A percentile compares a stretch with the other conserved stretches of the same genome.
Conservation (phyloP, 35 echinoderm and acorn worm genomes). For the Acanthaster planci region DNA sequence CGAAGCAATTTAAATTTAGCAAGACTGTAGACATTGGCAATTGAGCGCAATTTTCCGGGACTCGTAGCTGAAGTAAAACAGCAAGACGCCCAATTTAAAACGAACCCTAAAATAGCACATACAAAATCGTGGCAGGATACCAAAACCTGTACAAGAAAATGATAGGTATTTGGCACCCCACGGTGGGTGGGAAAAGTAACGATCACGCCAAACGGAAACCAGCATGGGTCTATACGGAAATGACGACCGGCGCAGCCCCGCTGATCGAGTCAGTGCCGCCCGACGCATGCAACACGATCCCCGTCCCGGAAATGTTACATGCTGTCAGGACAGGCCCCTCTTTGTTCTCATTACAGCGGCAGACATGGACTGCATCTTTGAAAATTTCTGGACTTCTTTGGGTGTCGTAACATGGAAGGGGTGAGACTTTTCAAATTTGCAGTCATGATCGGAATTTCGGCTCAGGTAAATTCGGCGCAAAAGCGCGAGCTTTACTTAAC, state of each 20-base stretch:
- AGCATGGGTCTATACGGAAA: neutral
- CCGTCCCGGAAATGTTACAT: conserved; percentile 18
- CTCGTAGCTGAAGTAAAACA: no score
- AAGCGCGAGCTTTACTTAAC: no score
- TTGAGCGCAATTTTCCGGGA: no score
- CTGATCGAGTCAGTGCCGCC: neutral
- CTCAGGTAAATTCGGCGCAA: no score
- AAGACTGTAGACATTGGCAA: no score
- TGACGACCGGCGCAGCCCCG: neutral
- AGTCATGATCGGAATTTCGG: no score
- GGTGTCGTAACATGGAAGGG: neutral
- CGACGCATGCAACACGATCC: neutral
- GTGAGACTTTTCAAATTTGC: neutral
- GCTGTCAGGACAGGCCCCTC: neutral
- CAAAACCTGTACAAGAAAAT: neutral
- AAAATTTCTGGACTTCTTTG: neutral
- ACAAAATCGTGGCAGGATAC: neutral
- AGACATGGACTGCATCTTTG: no score
- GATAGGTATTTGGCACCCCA: neutral
- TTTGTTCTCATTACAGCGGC: neutral
- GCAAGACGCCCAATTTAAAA: no score
- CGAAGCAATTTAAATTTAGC: no score
- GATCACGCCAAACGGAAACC: no score
- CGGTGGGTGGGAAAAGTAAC: neutral
- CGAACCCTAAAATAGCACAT: neutral